Evolutionary conservation across 2,113 vertebrate genomes (phyloP).

Genomic region (Pyrgilauda ruficollis): DNA sequence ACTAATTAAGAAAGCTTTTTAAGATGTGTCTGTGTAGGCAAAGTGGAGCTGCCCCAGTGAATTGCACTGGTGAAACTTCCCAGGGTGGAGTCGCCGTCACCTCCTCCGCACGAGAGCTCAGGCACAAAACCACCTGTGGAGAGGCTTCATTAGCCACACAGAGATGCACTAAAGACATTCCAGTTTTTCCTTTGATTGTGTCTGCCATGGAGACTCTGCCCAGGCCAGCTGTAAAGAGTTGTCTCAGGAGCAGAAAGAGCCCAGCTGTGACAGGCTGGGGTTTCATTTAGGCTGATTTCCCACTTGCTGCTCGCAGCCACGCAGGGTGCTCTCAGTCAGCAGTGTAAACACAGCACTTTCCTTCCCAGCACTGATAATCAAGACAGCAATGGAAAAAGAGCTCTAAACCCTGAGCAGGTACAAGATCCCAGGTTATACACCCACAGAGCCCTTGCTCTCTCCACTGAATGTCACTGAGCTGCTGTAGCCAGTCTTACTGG

Average conservation of each 20-base stretch:
- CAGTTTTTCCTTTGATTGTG: neutral
- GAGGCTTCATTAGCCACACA: neutral
- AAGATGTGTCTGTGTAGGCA: neutral
- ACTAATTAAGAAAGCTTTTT: neutral
- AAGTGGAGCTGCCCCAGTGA: neutral
- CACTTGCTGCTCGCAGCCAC: neutral
- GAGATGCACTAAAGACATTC: neutral
- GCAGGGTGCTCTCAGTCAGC: neutral
- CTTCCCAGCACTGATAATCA: neutral
- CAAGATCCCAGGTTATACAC: neutral
- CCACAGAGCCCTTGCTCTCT: neutral
- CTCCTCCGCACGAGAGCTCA: neutral
- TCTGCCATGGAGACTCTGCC: neutral
- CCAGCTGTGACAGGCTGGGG: neutral
- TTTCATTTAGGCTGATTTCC: neutral
- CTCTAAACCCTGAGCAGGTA: neutral
- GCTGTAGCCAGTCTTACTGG: neutral
- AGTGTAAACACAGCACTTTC: neutral
- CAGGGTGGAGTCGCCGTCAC: neutral
- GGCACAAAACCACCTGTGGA: accelerated
- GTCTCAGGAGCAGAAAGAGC: neutral
- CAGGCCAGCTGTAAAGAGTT: neutral
- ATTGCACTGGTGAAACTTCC: neutral
- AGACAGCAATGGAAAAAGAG: neutral
- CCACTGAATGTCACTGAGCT: neutral